These are phyloP conservation scores for Melanotaenia maccullochi DNA, from an alignment of 2,797 vertebrate genomes.

Conservation along the genomic window DNA sequence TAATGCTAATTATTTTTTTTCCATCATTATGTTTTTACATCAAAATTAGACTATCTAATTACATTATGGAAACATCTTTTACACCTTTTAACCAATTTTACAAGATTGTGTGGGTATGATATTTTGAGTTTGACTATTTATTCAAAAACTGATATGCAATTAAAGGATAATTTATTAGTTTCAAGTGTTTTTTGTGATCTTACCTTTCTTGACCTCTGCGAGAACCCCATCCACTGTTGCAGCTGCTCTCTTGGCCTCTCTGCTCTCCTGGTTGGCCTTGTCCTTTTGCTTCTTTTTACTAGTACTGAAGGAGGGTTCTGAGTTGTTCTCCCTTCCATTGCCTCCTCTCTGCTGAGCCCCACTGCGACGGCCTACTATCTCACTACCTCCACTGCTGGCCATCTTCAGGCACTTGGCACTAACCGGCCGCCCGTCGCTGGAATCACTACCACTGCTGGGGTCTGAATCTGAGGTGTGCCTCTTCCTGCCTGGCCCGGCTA, in stretches of 20 bases:
- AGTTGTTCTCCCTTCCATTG: constrained; percentile 83
- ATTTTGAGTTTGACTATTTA: background rate
- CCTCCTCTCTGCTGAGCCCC: constrained; percentile 78
- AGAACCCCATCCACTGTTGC: constrained; percentile 59
- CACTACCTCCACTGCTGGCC: constrained; percentile 86
- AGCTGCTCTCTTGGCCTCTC: constrained; percentile 87
- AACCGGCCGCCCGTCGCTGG: constrained; percentile 89
- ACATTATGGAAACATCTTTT: background rate
- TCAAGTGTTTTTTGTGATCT: background rate
- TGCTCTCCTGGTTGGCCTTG: constrained; percentile 94
- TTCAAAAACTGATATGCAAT: background rate
- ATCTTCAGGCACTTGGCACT: constrained; percentile 97
- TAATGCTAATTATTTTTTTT: background rate
- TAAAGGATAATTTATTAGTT: background rate
- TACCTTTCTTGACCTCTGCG: constrained; percentile 86
- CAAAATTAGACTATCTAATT: background rate
- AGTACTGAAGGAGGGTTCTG: constrained; percentile 80
- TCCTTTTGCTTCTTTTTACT: constrained; percentile 98
- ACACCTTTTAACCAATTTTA: background rate
- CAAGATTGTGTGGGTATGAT: background rate
- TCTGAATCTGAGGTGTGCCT: constrained; percentile 98
- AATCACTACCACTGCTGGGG: constrained; percentile 89
- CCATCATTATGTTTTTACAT: background rate
- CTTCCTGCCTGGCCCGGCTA: constrained; percentile 98
- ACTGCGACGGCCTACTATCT: constrained; percentile 49